phyloP scores from a whole-genome alignment of 2,888 invertebrate genomes.

The Parascotia fuliginaria region DNA sequence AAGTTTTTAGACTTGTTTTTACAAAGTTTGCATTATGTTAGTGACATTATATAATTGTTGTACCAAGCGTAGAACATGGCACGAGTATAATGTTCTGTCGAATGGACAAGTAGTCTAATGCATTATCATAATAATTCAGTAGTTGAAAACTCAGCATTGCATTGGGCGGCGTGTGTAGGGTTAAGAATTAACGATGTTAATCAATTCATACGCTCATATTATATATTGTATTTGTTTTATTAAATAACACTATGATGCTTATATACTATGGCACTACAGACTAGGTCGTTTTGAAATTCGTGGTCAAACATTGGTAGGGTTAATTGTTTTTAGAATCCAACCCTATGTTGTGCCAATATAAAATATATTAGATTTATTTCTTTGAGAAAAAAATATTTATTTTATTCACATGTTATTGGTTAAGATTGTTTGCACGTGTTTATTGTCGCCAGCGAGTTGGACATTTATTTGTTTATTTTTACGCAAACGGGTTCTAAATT shows the following conservation, averaged over 20 bases:
- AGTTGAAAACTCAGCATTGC: conserved; percentile 54
- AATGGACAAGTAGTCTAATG: conserved; percentile 23
- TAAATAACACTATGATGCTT: conserved; percentile 57
- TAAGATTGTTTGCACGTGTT: conserved; percentile 59
- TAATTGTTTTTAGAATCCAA: conserved; percentile 35
- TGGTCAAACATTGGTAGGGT: conserved; percentile 38
- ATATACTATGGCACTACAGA: conserved; percentile 48
- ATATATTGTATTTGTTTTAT: conserved; percentile 50
- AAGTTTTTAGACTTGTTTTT: too few species aligned
- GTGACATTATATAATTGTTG: too few species aligned
- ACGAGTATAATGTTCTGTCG: conserved; percentile 5
- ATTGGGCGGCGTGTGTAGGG: conserved; percentile 51
- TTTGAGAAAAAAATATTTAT: conserved; percentile 55
- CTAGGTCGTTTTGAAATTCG: conserved; percentile 36
- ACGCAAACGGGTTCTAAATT: conserved; percentile 33
- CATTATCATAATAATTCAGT: conserved; percentile 39
- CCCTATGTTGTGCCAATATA: conserved; percentile 45
- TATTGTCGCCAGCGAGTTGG: conserved; percentile 44
- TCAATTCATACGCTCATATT: conserved; percentile 61
- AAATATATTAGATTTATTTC: conserved; percentile 39
- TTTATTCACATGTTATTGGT: conserved; percentile 63
- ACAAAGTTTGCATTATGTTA: background rate
- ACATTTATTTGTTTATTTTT: conserved; percentile 44
- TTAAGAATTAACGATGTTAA: conserved; percentile 62
- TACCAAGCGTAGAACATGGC: background rate